These are phyloP conservation scores for Lethocerus indicus DNA, from an alignment of 1,140 invertebrate species.

Conservation along the genomic window DNA sequence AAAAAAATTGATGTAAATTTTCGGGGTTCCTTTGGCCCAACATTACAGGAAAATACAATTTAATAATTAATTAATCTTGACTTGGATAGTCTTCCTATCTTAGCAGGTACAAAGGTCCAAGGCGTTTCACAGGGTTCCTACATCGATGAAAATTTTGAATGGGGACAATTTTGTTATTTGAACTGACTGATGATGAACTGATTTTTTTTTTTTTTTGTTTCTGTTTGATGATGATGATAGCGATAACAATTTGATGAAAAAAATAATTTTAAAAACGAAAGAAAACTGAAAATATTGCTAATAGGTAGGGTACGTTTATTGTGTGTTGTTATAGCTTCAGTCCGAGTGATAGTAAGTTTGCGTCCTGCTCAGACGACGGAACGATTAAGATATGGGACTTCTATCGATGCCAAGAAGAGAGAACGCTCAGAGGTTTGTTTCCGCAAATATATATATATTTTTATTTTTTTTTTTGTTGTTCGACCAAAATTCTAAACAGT, in stretches of 20 bases:
- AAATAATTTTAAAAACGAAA: too few species aligned
- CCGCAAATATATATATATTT: background rate
- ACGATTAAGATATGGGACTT: slow-evolving; percentile 99
- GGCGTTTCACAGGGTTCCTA: too few species aligned
- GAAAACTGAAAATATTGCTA: too few species aligned
- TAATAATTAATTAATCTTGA: too few species aligned
- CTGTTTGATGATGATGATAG: background rate
- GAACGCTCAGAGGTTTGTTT: slow-evolving; percentile 69
- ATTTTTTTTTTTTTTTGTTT: background rate
- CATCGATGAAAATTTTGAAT: too few species aligned
- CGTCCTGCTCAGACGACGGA: slow-evolving; percentile 97
- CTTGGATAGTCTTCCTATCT: too few species aligned
- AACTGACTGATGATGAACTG: background rate
- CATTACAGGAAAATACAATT: too few species aligned
- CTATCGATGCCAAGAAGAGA: slow-evolving; percentile 89
- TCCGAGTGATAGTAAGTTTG: slow-evolving; percentile 96
- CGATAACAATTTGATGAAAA: background rate
- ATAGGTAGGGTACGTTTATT: slow-evolving; percentile 47
- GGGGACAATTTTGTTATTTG: too few species aligned
- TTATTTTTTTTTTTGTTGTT: background rate
- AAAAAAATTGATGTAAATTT: too few species aligned
- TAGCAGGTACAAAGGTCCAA: too few species aligned
- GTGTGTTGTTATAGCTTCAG: slow-evolving; percentile 67
- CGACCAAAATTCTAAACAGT: background rate
- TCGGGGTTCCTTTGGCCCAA: too few species aligned